These are phyloP conservation scores for Colinus virginianus DNA, from an alignment of 2,113 vertebrate genomes.

Conservation along the genomic window DNA sequence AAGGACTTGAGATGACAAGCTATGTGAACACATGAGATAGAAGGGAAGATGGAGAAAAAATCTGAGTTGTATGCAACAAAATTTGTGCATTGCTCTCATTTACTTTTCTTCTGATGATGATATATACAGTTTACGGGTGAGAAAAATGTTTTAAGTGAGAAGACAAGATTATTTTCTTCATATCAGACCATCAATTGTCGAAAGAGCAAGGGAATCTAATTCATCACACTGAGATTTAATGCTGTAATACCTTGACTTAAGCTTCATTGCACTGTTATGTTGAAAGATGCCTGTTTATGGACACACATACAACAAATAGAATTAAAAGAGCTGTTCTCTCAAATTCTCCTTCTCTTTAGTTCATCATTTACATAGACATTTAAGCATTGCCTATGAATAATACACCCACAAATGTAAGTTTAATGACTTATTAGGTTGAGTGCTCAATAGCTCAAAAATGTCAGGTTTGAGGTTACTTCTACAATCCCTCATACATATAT, in stretches of 20 bases:
- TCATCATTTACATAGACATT: not conserved
- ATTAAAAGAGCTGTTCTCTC: not conserved
- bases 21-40: not conserved
- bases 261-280: not conserved
- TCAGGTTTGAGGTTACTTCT: not conserved
- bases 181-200: not conserved
- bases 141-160: not conserved
- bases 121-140: not conserved
- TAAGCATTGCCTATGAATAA: not conserved
- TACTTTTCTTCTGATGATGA: not conserved
- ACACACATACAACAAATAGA: not conserved
- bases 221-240: not conserved
- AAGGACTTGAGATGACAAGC: not conserved
- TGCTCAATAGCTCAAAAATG: not conserved
- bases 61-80: not conserved
- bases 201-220: not conserved
- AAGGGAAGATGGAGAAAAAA: not conserved
- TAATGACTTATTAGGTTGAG: not conserved
- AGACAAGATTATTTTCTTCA: not conserved
- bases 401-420: not conserved
- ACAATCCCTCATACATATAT: not conserved
- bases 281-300: not conserved
- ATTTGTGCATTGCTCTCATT: not conserved
- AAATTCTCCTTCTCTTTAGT: not conserved
- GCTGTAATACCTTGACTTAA: not conserved